Percentiles rank a stretch among this genome's conserved stretches.
phyloP scores from a whole-genome alignment of 2,888 invertebrate genomes.

The Silvanus unidentatus region DNA sequence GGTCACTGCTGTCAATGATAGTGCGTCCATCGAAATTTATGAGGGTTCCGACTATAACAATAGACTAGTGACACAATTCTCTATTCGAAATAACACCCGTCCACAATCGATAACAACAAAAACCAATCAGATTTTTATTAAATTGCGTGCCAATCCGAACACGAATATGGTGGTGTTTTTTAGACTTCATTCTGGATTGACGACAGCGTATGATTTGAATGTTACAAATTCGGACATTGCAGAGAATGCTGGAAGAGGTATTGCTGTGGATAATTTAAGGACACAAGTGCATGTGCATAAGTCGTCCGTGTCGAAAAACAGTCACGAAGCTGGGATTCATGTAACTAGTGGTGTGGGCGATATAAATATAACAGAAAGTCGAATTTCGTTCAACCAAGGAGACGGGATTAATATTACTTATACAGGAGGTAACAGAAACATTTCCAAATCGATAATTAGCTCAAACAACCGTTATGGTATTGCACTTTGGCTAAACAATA shows the following conservation, averaged over 20 bases:
- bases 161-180: slow-evolving; percentile 72
- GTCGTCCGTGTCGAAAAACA: slow-evolving; percentile 78
- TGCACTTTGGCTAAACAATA: slow-evolving; percentile 86
- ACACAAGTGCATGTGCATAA: slow-evolving; percentile 82
- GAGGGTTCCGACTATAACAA: slow-evolving; percentile 70
- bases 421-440: slow-evolving; percentile 87
- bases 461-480: slow-evolving; percentile 86
- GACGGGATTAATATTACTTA: slow-evolving; percentile 95
- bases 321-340: slow-evolving; percentile 86
- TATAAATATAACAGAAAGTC: slow-evolving; percentile 85
- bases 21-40: slow-evolving; percentile 68
- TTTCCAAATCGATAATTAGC: slow-evolving; percentile 79
- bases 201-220: slow-evolving; percentile 80
- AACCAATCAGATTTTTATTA: slow-evolving; percentile 71
- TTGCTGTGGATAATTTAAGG: slow-evolving; percentile 85
- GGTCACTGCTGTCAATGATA: slow-evolving; percentile 68
- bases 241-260: slow-evolving; percentile 91
- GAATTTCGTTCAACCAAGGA: slow-evolving; percentile 84
- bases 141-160: slow-evolving; percentile 68
- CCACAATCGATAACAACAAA: slow-evolving; percentile 85
- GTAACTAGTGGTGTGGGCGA: slow-evolving; percentile 89
- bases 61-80: slow-evolving; percentile 63
- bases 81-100: slow-evolving; percentile 76
- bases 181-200: slow-evolving; percentile 68
- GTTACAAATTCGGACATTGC: slow-evolving; percentile 78